phyloP scores from a whole-genome alignment of 2,797 vertebrate species.

The Chaetophractus vellerosus region DNA sequence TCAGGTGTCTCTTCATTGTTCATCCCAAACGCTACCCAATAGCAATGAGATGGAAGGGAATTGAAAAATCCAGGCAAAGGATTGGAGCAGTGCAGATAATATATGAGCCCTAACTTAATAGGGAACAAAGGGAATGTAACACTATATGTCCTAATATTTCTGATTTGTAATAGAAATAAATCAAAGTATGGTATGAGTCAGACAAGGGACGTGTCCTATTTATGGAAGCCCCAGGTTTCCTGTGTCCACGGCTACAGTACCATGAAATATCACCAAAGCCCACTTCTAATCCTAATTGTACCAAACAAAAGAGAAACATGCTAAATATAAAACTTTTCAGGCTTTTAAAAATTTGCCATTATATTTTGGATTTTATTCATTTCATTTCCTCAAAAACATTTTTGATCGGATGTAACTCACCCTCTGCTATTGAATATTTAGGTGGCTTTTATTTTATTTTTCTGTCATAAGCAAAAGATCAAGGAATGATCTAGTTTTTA shows the following conservation, averaged over 20 bases:
- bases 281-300: not conserved
- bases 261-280: no score
- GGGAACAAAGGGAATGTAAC: not conserved
- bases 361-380: not conserved
- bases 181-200: not conserved
- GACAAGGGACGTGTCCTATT: not conserved
- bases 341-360: not conserved
- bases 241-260: accelerated
- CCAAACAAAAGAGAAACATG: not conserved
- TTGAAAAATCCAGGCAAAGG: not conserved
- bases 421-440: not conserved
- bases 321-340: not conserved
- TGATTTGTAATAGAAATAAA: not conserved
- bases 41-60: not conserved
- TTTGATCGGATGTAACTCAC: not conserved
- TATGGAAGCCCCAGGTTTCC: not conserved
- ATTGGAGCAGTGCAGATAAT: not conserved
- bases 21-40: not conserved
- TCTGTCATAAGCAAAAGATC: not conserved
- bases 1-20: not conserved
- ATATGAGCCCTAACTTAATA: not conserved
- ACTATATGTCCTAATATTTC: not conserved
- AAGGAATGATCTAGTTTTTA: not conserved
- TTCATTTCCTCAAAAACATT: not conserved
- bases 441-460: not conserved